A percentile compares a stretch with the other conserved stretches of the same genome.
phyloP scores from a whole-genome alignment of 2,888 invertebrate species.

The Strigamia crassipes region DNA sequence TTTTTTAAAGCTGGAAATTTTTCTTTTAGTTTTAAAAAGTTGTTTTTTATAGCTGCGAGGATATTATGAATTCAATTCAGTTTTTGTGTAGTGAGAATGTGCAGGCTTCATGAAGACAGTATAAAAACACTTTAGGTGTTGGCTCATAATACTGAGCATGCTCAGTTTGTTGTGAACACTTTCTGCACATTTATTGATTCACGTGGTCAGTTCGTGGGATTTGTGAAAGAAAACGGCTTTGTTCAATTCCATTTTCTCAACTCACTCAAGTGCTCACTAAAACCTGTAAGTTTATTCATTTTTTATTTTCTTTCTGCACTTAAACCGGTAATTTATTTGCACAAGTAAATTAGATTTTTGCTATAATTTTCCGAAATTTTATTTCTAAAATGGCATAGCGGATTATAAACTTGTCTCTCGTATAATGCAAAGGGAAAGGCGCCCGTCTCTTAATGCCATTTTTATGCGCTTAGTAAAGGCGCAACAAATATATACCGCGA shows the following conservation, averaged over 20 bases:
- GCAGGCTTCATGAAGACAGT: neutral
- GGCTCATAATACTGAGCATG: conserved; percentile 2
- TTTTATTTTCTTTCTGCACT: neutral
- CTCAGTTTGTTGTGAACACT: conserved; percentile 16
- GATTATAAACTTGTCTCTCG: neutral
- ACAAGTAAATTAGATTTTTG: neutral
- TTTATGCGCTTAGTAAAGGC: conserved; percentile 14
- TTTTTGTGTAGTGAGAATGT: neutral
- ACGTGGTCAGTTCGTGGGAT: conserved; percentile 5
- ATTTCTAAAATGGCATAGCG: neutral
- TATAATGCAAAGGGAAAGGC: neutral
- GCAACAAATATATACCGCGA: neutral
- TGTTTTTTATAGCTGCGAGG: neutral
- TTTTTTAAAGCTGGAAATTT: neutral
- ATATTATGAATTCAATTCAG: neutral
- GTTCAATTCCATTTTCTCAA: conserved; percentile 16
- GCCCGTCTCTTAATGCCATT: conserved; percentile 15
- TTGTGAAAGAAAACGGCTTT: conserved; percentile 16
- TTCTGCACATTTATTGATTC: conserved; percentile 21
- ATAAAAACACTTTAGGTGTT: conserved; percentile 11
- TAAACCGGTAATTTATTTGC: conserved; percentile 3
- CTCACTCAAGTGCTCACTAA: conserved; percentile 16
- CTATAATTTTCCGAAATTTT: conserved; percentile 2
- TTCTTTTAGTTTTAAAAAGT: neutral
- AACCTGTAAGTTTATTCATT: conserved; percentile 10